These are phyloP conservation scores for Drosophila oshimai DNA, from an alignment of 1,140 invertebrate genomes.

Conservation along the genomic window DNA sequence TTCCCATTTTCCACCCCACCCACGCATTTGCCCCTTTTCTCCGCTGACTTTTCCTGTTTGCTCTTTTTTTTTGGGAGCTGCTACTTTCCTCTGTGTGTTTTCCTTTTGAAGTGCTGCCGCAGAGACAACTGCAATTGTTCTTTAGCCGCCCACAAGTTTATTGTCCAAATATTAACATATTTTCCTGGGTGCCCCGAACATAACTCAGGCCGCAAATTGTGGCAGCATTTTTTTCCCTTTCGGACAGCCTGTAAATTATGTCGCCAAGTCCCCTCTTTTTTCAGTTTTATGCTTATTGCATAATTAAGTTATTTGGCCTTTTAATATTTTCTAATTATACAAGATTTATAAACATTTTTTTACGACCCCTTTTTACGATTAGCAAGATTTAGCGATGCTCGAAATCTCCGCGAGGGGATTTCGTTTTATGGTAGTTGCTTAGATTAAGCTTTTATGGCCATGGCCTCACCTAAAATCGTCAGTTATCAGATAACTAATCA, in stretches of 20 bases:
- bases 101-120: constrained; percentile 58
- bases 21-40: not conserved
- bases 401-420: constrained; percentile 13
- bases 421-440: constrained; percentile 21
- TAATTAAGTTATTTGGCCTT: constrained; percentile 69
- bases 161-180: constrained; percentile 78
- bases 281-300: constrained; percentile 57
- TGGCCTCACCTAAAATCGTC: constrained; percentile 27
- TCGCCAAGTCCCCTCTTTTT: constrained; percentile 44
- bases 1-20: not conserved
- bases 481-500: constrained; percentile 58
- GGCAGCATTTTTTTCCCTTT: constrained; percentile 50
- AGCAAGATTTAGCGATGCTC: constrained; percentile 6
- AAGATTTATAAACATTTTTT: constrained; percentile 59
- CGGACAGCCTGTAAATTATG: constrained; percentile 58
- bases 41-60: constrained; percentile 30
- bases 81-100: constrained; percentile 14
- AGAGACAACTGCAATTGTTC: constrained; percentile 55
- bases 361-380: constrained; percentile 26
- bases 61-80: constrained; percentile 44
- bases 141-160: constrained; percentile 49
- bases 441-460: constrained; percentile 31
- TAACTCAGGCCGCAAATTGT: constrained; percentile 61
- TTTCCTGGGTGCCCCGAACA: constrained; percentile 40
- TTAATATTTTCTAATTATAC: constrained; percentile 72